A percentile compares a stretch with the other conserved stretches of the same genome.
phyloP scores from a whole-genome alignment of 2,888 invertebrate genomes.

The Leucoma salicis region DNA sequence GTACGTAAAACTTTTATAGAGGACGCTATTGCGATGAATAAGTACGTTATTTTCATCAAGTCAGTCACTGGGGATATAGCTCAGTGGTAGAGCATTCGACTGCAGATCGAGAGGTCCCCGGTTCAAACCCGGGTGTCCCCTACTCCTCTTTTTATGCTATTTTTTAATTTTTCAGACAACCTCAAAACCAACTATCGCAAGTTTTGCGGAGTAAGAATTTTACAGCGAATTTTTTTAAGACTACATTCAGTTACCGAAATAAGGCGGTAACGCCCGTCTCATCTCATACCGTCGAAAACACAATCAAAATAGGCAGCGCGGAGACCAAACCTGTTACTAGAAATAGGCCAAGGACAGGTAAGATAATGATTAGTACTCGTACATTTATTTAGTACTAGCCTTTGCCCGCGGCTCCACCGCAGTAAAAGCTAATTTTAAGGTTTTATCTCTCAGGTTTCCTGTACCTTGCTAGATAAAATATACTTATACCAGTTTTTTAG shows the following conservation, averaged over 20 bases:
- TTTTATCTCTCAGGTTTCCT: no score
- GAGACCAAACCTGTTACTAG: conserved; percentile 77
- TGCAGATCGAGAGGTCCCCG: conserved; percentile 82
- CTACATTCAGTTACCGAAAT: conserved; percentile 73
- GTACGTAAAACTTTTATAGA: conserved; percentile 21
- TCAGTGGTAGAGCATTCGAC: conserved; percentile 82
- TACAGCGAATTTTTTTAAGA: conserved; percentile 72
- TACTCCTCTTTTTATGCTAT: conserved; percentile 29
- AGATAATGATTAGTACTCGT: no score
- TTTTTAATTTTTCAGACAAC: conserved; percentile 45
- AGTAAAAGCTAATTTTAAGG: no score
- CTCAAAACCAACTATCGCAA: conserved; percentile 34
- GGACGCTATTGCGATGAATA: conserved; percentile 29
- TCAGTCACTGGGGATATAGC: conserved; percentile 64
- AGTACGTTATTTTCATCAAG: conserved; percentile 34
- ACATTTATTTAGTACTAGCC: no score
- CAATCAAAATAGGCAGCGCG: conserved; percentile 77
- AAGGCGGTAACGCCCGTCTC: conserved; percentile 66
- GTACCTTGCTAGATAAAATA: no score
- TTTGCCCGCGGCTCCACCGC: no score
- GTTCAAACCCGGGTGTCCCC: conserved; percentile 82
- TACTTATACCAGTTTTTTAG: no score
- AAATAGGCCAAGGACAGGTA: conserved; percentile 74
- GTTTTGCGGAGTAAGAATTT: conserved; percentile 47
- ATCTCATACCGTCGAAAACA: conserved; percentile 52